A percentile compares a stretch with the other conserved stretches of the same genome.
Conservation (phyloP, 2,797 vertebrate species). For the Aselliscus stoliczkanus region DNA sequence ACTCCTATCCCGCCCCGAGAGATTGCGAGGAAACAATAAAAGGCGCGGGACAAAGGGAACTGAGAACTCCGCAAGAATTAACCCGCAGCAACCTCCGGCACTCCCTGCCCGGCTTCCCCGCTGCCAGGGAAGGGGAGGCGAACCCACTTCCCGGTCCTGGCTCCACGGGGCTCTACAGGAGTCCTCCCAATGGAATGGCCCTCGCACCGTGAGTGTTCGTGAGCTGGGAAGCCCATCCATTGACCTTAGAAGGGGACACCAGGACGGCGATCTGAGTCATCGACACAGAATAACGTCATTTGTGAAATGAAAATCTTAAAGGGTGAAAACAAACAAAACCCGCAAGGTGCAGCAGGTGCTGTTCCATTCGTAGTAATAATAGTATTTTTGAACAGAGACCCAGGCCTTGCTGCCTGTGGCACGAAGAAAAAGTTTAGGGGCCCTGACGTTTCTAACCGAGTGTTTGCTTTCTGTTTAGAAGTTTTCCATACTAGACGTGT, state of each 20-base stretch:
- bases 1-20: background rate
- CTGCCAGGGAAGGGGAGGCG: background rate
- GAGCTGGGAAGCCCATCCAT: background rate
- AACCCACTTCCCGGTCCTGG: too few relatives aligned
- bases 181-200: too few relatives aligned
- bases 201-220: background rate
- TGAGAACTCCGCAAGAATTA: background rate
- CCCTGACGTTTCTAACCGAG: background rate
- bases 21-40: background rate
- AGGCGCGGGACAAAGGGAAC: background rate
- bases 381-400: background rate
- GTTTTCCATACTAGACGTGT: background rate
- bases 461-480: background rate
- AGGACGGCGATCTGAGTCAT: background rate
- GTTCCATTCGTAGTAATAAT: background rate
- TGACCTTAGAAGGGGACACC: background rate
- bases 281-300: background rate
- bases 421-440: background rate
- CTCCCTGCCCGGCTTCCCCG: background rate
- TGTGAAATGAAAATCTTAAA: background rate
- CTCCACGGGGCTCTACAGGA: background rate
- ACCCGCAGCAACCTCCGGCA: rapidly evolving
- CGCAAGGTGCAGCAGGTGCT: background rate
- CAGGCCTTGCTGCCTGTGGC: rapidly evolving
- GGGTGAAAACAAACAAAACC: background rate